Conservation (phyloP, 2,113 vertebrate species). For the Sarotherodon lohbergeri region DNA sequence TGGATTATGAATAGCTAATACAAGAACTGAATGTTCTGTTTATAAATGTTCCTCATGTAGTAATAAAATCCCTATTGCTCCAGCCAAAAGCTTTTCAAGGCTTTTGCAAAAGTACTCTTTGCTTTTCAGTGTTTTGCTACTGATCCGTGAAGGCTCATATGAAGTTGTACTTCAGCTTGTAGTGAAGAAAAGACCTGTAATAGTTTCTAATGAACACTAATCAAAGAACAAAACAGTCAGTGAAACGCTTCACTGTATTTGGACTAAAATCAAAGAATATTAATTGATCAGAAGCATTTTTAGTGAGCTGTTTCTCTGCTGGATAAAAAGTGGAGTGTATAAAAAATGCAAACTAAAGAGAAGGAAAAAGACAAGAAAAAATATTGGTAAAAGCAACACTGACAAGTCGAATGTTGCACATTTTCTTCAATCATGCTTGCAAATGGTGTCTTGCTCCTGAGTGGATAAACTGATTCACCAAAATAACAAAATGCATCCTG, state of each 20-base stretch:
- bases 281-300: background rate
- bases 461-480: background rate
- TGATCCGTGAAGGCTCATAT: background rate
- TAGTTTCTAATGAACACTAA: constrained; percentile 22
- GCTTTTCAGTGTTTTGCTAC: background rate
- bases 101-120: background rate
- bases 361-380: background rate
- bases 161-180: background rate
- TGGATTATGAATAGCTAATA: background rate
- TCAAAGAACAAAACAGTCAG: background rate
- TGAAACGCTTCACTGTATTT: background rate
- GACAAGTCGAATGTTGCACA: background rate
- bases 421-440: background rate
- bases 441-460: background rate
- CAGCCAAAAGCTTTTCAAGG: background rate
- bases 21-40: background rate
- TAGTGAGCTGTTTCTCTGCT: background rate
- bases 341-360: background rate
- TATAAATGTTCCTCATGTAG: background rate
- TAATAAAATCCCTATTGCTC: background rate
- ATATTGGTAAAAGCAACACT: background rate
- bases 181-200: background rate
- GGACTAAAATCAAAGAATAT: background rate
- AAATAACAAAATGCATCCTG: constrained; percentile 2
- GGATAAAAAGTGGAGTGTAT: background rate